Evolutionary conservation across 1,140 invertebrate species (phyloP).

Genomic region (Ceratitis capitata): DNA sequence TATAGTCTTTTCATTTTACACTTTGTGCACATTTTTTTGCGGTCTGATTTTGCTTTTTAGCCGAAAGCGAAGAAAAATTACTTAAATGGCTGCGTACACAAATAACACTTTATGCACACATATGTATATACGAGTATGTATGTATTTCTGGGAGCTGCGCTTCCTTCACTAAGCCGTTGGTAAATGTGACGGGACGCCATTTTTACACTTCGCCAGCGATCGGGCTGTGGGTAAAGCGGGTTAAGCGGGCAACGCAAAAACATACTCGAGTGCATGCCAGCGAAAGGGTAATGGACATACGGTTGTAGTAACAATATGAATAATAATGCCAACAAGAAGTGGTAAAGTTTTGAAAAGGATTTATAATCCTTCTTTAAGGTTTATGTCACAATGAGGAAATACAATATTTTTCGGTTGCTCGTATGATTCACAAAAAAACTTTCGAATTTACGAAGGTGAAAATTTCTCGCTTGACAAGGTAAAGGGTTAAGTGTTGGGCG

Average conservation of each 20-base stretch:
- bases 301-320: background rate
- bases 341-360: background rate
- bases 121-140: background rate
- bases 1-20: conserved; percentile 15
- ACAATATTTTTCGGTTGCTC: background rate
- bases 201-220: background rate
- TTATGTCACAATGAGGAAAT: conserved; percentile 20
- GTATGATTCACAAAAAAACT: background rate
- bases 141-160: background rate
- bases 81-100: conserved; percentile 6
- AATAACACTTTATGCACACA: background rate
- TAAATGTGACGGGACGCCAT: background rate
- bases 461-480: background rate
- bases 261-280: too few species aligned
- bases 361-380: conserved; percentile 17
- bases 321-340: background rate
- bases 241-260: background rate
- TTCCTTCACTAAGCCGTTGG: background rate
- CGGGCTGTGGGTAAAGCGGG: background rate
- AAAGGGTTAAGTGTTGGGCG: background rate
- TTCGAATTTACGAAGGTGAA: background rate
- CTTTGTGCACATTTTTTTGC: conserved; percentile 7
- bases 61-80: background rate
- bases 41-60: background rate
- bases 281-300: background rate